phyloP scores from a whole-genome alignment of 2,888 invertebrate species.

The Podotricha telesiphe region DNA sequence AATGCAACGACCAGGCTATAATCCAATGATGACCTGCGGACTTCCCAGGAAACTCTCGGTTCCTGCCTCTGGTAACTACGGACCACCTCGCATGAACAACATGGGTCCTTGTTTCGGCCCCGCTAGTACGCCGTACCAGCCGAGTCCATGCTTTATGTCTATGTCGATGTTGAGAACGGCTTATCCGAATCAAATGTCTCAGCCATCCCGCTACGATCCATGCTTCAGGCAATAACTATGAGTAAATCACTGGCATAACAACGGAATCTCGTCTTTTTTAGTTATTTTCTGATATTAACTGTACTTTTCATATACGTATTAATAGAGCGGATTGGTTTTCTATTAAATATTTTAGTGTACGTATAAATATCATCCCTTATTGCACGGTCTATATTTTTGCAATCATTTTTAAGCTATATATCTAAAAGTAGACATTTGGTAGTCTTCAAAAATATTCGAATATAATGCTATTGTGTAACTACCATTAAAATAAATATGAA shows the following conservation, averaged over 20 bases:
- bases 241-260: background rate
- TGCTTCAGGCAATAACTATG: constrained; percentile 44
- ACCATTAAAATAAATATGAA: background rate
- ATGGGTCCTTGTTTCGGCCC: constrained; percentile 48
- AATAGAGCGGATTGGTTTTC: background rate
- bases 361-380: background rate
- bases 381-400: background rate
- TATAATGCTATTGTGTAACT: background rate
- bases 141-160: constrained; percentile 61
- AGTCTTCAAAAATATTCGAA: background rate
- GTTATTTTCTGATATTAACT: background rate
- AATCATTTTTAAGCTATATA: background rate
- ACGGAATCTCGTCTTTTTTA: constrained; percentile 41
- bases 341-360: background rate
- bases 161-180: constrained; percentile 55
- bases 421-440: background rate
- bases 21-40: constrained; percentile 46
- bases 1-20: constrained; percentile 66
- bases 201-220: constrained; percentile 45
- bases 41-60: constrained; percentile 28
- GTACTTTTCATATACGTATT: background rate
- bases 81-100: constrained; percentile 28
- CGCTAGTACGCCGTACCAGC: constrained; percentile 47
- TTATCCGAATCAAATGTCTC: constrained; percentile 45
- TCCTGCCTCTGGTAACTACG: constrained; percentile 19